Evolutionary conservation across 2,113 vertebrate species (phyloP).

Genomic region (Amphiprion percula): DNA sequence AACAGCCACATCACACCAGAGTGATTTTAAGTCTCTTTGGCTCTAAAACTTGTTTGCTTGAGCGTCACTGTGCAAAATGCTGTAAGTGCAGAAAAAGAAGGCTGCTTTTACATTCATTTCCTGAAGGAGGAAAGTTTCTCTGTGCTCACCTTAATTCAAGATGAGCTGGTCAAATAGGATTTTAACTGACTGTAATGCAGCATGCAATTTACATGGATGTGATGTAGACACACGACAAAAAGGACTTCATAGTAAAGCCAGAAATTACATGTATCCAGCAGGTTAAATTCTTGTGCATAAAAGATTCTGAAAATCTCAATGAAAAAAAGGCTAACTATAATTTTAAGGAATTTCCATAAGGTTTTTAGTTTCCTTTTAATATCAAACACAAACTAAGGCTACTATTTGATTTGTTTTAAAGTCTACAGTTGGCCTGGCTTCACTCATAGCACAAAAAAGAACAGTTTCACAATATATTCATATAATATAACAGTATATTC

Average conservation of each 20-base stretch:
- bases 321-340: too few species aligned
- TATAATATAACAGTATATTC: too few species aligned
- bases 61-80: slow-evolving; percentile 6
- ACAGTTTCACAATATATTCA: not conserved
- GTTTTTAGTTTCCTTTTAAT: too few species aligned
- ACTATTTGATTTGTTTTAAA: not conserved
- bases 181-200: not conserved
- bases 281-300: too few species aligned
- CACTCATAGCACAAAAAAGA: not conserved
- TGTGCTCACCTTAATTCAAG: not conserved
- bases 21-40: not conserved
- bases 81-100: not conserved
- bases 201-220: not conserved
- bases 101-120: not conserved
- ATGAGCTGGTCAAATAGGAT: not conserved
- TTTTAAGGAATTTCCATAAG: too few species aligned
- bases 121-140: not conserved
- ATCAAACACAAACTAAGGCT: not conserved
- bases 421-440: not conserved
- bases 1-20: not conserved
- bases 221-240: not conserved
- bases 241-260: not conserved
- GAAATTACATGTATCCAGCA: not conserved
- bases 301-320: too few species aligned
- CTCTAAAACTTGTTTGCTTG: not conserved